Percentiles rank a stretch among this genome's conserved stretches.
These are phyloP conservation scores for Neolamprologus caudopunctatus DNA, from an alignment of 2,113 vertebrate species.

Conservation along the genomic window DNA sequence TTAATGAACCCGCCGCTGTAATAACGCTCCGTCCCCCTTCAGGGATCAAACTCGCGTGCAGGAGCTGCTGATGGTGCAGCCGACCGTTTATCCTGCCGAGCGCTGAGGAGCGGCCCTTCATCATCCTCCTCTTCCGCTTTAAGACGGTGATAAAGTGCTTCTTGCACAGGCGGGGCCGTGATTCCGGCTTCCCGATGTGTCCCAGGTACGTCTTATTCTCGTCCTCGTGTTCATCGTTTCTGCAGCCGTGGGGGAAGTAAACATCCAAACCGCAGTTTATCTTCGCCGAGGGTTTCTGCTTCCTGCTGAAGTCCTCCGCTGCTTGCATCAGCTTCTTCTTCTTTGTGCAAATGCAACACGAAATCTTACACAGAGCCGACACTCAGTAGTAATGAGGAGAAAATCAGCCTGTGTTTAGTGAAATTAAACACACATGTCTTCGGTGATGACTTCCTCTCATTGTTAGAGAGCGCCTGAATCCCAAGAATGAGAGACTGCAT, in stretches of 20 bases:
- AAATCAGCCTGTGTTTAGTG: neutral
- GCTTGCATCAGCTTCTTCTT: neutral
- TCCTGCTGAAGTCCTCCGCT: neutral
- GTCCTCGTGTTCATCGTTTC: neutral
- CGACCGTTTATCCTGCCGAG: neutral
- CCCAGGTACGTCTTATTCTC: neutral
- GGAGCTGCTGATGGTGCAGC: conserved; percentile 7
- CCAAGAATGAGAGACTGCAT: neutral
- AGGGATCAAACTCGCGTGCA: neutral
- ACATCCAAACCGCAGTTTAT: neutral
- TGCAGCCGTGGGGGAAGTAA: neutral
- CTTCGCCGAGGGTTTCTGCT: neutral
- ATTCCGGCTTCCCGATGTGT: neutral
- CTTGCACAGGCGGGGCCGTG: neutral
- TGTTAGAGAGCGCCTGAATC: neutral
- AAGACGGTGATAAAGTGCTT: neutral
- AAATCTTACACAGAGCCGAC: neutral
- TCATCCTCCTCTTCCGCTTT: neutral
- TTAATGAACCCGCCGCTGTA: neutral
- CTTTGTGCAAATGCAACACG: neutral
- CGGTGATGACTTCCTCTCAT: neutral
- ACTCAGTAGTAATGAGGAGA: neutral
- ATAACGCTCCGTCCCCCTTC: neutral
- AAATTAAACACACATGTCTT: neutral
- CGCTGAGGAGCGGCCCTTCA: neutral